Percentiles rank a stretch among this genome's conserved stretches.
Conservation (phyloP, 2,113 vertebrate genomes). For the Psophia crepitans region DNA sequence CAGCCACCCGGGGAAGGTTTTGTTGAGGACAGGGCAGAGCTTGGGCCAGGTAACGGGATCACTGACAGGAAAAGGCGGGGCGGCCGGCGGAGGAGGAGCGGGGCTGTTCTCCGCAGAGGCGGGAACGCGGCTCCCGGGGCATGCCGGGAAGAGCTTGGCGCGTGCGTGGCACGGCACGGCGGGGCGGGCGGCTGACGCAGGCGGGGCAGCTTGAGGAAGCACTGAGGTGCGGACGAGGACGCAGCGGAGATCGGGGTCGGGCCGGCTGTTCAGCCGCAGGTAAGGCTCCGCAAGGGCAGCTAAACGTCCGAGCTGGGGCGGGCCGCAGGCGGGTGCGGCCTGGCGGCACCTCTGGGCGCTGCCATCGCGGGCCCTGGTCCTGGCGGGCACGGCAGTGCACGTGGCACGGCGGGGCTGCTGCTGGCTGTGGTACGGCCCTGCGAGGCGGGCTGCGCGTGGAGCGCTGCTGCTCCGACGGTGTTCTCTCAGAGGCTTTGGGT, state of each 20-base stretch:
- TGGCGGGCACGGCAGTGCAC: too few species aligned
- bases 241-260: not conserved
- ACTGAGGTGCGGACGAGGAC: not conserved
- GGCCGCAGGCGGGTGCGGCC: not conserved
- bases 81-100: too few species aligned
- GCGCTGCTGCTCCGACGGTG: too few species aligned
- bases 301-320: too few species aligned
- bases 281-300: not conserved
- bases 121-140: too few species aligned
- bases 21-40: accelerated
- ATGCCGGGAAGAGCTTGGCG: not conserved
- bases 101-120: too few species aligned
- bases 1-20: accelerated
- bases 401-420: not conserved
- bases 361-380: too few species aligned
- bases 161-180: accelerated
- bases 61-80: not conserved
- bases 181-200: too few species aligned
- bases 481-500: not conserved
- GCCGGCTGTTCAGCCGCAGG: not conserved
- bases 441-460: not conserved
- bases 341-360: too few species aligned
- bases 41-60: accelerated
- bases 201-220: too few species aligned
- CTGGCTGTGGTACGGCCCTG: not conserved